Evolutionary conservation across 1,140 invertebrate species (phyloP).

Genomic region (Batillaria attramentaria): DNA sequence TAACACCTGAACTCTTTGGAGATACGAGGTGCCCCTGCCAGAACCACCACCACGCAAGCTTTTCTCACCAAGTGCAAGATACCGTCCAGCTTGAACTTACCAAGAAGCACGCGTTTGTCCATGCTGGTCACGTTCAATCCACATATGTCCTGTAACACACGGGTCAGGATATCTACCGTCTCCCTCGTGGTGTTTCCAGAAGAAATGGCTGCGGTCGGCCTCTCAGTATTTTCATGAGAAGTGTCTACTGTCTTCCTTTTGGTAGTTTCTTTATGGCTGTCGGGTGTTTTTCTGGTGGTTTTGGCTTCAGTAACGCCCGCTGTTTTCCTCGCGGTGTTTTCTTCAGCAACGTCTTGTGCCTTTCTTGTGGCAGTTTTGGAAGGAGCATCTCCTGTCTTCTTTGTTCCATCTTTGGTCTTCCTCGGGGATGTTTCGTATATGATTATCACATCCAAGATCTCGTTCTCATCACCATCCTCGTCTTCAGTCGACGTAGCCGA

Average conservation of each 20-base stretch:
- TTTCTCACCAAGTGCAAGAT: background rate
- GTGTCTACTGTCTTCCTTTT: too few species aligned
- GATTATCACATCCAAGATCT: background rate
- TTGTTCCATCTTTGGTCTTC: background rate
- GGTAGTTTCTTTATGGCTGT: too few species aligned
- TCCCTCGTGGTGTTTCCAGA: too few species aligned
- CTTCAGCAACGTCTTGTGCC: too few species aligned
- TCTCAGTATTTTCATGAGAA: too few species aligned
- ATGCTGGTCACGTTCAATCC: slow-evolving; percentile 1
- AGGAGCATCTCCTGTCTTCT: too few species aligned
- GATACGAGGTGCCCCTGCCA: background rate
- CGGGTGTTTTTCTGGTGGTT: too few species aligned
- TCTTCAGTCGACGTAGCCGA: background rate
- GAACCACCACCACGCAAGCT: background rate
- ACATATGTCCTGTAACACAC: background rate
- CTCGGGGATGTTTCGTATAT: background rate
- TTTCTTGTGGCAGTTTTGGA: too few species aligned
- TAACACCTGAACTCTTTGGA: background rate
- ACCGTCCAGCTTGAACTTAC: background rate
- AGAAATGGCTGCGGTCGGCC: too few species aligned
- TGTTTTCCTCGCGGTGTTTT: too few species aligned
- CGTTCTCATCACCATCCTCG: background rate
- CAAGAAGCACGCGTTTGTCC: background rate
- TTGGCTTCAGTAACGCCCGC: too few species aligned
- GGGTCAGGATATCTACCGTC: too few species aligned